These are phyloP conservation scores for Sarcophaga caerulescens DNA, from an alignment of 2,888 invertebrate species.

Conservation along the genomic window DNA sequence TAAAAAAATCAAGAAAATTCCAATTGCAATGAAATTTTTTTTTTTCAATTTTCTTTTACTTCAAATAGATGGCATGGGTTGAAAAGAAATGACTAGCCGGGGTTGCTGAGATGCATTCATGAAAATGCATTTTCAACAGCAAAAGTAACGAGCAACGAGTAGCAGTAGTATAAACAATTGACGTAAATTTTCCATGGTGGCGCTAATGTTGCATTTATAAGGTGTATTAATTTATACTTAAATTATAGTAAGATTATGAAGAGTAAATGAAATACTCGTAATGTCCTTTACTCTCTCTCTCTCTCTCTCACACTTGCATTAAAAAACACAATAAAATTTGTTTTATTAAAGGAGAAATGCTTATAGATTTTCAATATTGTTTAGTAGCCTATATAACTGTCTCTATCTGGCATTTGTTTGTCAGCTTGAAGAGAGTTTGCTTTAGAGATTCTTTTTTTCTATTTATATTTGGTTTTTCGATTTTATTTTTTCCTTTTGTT, in stretches of 20 bases:
- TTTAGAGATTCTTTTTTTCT: background rate
- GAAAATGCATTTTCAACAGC: constrained; percentile 22
- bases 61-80: constrained; percentile 8
- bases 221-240: constrained; percentile 50
- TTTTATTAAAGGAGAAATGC: constrained; percentile 9
- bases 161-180: constrained; percentile 53
- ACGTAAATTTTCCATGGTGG: constrained; percentile 59
- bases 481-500: background rate
- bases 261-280: no score
- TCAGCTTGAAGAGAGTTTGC: background rate
- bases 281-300: background rate
- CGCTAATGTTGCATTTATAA: constrained; percentile 63
- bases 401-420: constrained; percentile 17
- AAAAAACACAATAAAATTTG: background rate
- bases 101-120: background rate
- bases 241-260: no score
- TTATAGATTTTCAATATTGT: background rate
- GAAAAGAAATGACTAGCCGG: constrained; percentile 63
- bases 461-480: background rate
- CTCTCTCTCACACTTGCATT: background rate
- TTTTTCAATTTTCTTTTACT: background rate
- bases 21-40: background rate
- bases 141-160: constrained; percentile 68
- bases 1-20: background rate
- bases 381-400: background rate